Conservation (phyloP, 1,140 invertebrate genomes). For the Drosophila insularis region DNA sequence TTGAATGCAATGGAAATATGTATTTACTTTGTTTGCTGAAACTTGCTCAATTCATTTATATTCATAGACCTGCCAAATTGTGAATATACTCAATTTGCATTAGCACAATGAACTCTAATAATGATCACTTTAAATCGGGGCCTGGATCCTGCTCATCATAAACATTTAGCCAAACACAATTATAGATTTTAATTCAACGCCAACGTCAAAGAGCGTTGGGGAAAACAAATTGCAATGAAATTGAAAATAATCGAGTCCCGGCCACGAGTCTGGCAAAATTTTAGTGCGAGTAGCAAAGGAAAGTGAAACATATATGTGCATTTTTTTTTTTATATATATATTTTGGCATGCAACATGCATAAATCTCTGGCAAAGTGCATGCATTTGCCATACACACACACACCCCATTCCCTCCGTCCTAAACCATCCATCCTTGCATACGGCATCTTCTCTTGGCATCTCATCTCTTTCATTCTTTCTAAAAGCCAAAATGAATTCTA, state of each 20-base stretch:
- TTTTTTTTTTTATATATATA: background rate
- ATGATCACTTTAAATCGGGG: constrained; percentile 10
- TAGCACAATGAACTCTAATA: constrained; percentile 18
- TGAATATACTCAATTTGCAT: background rate
- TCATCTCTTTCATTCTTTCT: constrained; percentile 50
- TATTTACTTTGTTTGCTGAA: too few species aligned
- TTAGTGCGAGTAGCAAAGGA: background rate
- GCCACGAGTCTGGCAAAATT: constrained; percentile 60
- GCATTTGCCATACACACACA: background rate
- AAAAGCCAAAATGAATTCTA: constrained; percentile 78
- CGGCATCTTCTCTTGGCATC: constrained; percentile 36
- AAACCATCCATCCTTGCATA: constrained; percentile 9
- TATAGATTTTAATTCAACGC: constrained; percentile 41
- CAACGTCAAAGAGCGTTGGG: constrained; percentile 33
- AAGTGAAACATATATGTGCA: constrained; percentile 1
- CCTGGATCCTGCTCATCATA: constrained; percentile 26
- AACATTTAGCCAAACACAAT: constrained; percentile 48
- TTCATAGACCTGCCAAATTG: too few species aligned
- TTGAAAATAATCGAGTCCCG: constrained; percentile 67
- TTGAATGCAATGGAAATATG: too few species aligned
- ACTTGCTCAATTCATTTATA: too few species aligned
- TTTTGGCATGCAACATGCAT: constrained; percentile 64
- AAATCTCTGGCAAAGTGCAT: constrained; percentile 64
- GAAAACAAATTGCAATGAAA: constrained; percentile 53
- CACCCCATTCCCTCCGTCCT: background rate